Base-by-base conservation (phyloP, 92 coral and sea anemone species). In the Paragorgia papillata region DNA sequence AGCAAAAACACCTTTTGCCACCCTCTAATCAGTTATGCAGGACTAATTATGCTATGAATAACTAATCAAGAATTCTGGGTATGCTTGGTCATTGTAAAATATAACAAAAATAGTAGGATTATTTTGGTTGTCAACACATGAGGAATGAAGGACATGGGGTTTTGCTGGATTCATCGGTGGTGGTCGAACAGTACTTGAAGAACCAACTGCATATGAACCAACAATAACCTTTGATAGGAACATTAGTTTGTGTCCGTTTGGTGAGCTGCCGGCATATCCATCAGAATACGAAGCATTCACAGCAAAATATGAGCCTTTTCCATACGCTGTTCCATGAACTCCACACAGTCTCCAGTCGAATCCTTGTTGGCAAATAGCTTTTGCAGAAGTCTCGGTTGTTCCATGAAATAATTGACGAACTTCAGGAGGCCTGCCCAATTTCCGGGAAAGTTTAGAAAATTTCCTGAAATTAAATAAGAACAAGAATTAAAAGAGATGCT, bases 271-370 rank as follows among this genome's bases (percentile, higher is more conserved):
- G 1, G 89, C 78, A 56, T 82, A 92, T 53, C 88, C 15, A 79
- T 92, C 92, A 35, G 97, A 92, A 59, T 92, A 92, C 57, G 74
- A 69, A 2, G 97, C 92, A 8, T 66, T 48, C n/a, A 77, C 81
- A 40, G 97, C 97, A 73, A 92, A 92, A 67, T 92, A 92, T 70
- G 86, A 89, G 55, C 97, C 97, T 51, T 87, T 85, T 1, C 97
- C 97, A 79, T 62, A 89, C 7, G 78, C 30, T 37, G 96, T 87
- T 40, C 92, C 97, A 33, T 92, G 92, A 73, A 79, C 83, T 29
- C 97, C 97, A 67, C 89, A 89, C 87, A 92, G 75, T 62, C 97
- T 87, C 97, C 97, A 92, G 75, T 92, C 97, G 54, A 92, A 89
- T 0, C 97, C 97, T 65, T 92, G 97, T 75, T 92, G 97, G 77